phyloP scores from a whole-genome alignment of 64 coral and sea anemone genomes.

The Platygyra sinensis region DNA sequence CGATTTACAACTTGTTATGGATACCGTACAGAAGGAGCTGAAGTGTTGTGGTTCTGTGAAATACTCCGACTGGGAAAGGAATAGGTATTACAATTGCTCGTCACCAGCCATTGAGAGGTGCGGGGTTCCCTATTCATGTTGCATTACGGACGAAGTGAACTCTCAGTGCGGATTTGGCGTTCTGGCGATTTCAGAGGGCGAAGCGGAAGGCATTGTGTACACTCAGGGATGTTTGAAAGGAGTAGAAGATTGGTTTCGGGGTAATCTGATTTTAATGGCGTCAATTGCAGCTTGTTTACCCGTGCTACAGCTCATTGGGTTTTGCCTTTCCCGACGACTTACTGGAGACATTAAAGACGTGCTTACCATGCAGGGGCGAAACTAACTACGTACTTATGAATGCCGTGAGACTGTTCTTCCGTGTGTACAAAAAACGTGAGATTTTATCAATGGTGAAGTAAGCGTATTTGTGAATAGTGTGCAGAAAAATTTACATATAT shows the following conservation, averaged over 20 bases:
- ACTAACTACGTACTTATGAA: background rate
- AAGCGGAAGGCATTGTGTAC: constrained; percentile 61
- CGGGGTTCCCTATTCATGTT: constrained; percentile 93
- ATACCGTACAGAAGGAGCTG: constrained; percentile 76
- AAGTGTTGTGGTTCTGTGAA: constrained; percentile 87
- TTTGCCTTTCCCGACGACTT: constrained; percentile 68
- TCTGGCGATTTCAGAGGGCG: constrained; percentile 25
- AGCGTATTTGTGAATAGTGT: no score
- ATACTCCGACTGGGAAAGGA: constrained; percentile 84
- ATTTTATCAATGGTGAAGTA: no score
- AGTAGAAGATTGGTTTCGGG: constrained; percentile 81
- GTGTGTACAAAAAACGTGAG: no score
- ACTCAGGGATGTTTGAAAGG: constrained; percentile 81
- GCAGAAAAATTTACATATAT: no score
- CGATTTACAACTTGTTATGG: constrained; percentile 87
- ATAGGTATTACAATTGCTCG: constrained; percentile 91
- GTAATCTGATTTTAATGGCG: constrained; percentile 79
- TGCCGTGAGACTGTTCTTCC: no score
- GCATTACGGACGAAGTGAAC: constrained; percentile 82
- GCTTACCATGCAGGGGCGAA: constrained; percentile 25
- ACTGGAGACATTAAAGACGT: constrained; percentile 76
- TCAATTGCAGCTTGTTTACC: constrained; percentile 65
- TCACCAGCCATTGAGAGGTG: constrained; percentile 82
- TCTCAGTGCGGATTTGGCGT: constrained; percentile 88
- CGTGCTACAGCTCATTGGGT: constrained; percentile 72